Base-by-base conservation (phyloP, 2,888 invertebrate species). In the Dione juno region DNA sequence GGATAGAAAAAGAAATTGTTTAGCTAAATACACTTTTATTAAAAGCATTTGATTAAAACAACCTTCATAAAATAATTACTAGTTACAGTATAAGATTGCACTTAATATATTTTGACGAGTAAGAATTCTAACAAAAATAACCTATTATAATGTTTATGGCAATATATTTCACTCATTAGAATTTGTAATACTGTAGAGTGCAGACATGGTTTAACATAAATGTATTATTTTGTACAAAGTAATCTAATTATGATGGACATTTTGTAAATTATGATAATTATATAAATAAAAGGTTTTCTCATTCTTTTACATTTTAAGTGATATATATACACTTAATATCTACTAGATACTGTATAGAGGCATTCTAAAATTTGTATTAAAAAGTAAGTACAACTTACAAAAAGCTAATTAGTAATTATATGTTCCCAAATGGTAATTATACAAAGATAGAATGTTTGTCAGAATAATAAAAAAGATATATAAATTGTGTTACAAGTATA, bases 111-210 rank as follows among this genome's bases (percentile, higher is more conserved):
- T 59, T 61, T 45, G n/a, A 28, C n/a, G 11, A 45, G 43, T n/a
- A 54, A n/a, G 35, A n/a, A n/a, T 41, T 59, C 43, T n/a, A 59
- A n/a, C 41, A 59, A 21, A 28, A 43, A 43, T 59, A 59, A 59
- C 59, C 21, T 59, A 43, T 28, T 6, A 41, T 58, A 61, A 28
- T 28, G 43, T 43, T 43, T 61, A 61, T 61, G 61, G 61, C 45
- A 45, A 61, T 61, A 10, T 28, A 45, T 45, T 61, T 45, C n/a
- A 45, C 45, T 45, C 37, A 50, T 19, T 21, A 57, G 2, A 35
- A 61, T 61, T 45, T 21, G 1, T 61, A 61, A 61, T 61, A 61
- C 61, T 61, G 61, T 3, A 45, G n/a, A n/a, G n/a, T n/a, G n/a
- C n/a, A 28, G 11, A 11, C 11, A 45, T n/a, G 41, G 43, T 41